Percentiles rank a stretch among this genome's conserved stretches.
Evolutionary conservation across 2,113 vertebrate genomes (phyloP).

Genomic region (Corythaixoides concolor): DNA sequence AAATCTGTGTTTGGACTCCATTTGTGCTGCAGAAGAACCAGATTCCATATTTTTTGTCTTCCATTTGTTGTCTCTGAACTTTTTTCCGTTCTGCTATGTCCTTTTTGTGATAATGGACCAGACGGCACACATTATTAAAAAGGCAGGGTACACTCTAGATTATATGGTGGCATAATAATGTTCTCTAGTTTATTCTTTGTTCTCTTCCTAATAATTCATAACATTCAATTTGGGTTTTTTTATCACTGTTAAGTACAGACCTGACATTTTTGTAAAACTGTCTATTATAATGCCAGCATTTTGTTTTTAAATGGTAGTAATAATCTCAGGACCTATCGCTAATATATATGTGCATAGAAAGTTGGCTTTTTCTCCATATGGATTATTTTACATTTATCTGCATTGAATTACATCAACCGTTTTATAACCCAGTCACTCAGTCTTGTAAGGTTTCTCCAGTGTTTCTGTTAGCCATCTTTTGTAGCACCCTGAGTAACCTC

Average conservation of each 20-base stretch:
- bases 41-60: not conserved
- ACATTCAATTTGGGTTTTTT: constrained; percentile 8
- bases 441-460: not conserved
- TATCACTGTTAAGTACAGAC: not conserved
- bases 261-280: constrained; percentile 21
- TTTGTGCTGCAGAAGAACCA: not conserved
- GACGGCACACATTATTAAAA: not conserved
- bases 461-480: not conserved
- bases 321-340: not conserved
- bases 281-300: not conserved
- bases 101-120: constrained; percentile 5
- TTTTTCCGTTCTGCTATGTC: not conserved
- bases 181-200: constrained; percentile 36
- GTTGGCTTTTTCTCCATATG: not conserved
- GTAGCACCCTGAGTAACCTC: not conserved
- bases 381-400: constrained; percentile 1
- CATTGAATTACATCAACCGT: not conserved
- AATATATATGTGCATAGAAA: not conserved
- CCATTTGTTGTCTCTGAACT: not conserved
- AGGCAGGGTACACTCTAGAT: constrained; percentile 21
- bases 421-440: not conserved
- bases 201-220: constrained; percentile 25
- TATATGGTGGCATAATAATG: constrained; percentile 6
- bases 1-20: not conserved
- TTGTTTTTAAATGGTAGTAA: constrained; percentile 24